Evolutionary conservation across 2,888 invertebrate genomes (phyloP), one percentile per base, ranked within the genome.

Genomic region (Caenorhabditis sinica): DNA sequence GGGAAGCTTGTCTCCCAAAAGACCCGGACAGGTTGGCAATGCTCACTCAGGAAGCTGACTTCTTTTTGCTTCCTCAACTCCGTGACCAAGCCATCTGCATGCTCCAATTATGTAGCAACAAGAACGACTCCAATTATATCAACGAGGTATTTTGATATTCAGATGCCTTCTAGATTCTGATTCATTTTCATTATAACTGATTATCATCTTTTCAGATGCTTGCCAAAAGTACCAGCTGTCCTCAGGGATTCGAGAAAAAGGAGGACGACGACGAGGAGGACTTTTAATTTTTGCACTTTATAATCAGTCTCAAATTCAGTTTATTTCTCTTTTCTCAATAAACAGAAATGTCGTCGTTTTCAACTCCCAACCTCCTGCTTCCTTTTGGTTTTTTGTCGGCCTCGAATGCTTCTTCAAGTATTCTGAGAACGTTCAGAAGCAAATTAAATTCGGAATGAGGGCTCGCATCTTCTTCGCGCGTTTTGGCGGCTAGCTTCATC

Each of bases 1-100:
- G 92, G 92, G 92, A 92, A 73, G 89, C 90, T 2, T 91, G 91
- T 82, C 85, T 92, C 49, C 92, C 92, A 28, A 92, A 92, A 74
- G 92, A 92, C 69, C 91, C 91, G 15, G 91, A 90, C 72, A 82
- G 89, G 33, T 82, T 90, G 49, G 90, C 90, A n/a, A 76, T 90
- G 75, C 85, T 90, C 11, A 89, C 89, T 3, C 90, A 90, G 84
- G 90, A 90, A 56, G 91, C 92, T 1, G 92, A 92, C 17, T 92
- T 85, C 86, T 92, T 89, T 79, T 77, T 88, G 20, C 84, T 92
- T 23, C 88, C 89, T 13, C 79, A 86, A 49, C 87, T 92, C 9
- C 85, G 90, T 25, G 91, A 92, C 65, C 91, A 91, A 76, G 92
- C 92, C 6, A 89, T 92, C 28, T 85, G 86, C 58, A 89, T 92